A percentile compares a stretch with the other conserved stretches of the same genome.
These are phyloP conservation scores for Drosophila carrolli DNA, from an alignment of 1,140 invertebrate genomes.

Conservation along the genomic window DNA sequence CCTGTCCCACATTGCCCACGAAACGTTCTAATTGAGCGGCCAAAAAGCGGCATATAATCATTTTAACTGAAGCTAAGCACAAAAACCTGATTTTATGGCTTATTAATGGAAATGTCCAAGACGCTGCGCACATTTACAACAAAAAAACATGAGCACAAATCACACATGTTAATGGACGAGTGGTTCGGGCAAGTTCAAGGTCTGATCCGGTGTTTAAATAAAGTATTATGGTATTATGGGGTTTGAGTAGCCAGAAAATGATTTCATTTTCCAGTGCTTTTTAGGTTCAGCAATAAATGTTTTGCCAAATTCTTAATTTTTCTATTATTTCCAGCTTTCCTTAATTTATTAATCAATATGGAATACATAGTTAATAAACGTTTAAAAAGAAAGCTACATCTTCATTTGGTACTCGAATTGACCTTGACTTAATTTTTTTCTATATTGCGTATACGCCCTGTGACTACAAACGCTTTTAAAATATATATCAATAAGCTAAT, in stretches of 20 bases:
- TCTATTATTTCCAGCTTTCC: no score
- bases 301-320: no score
- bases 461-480: no score
- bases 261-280: no score
- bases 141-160: conserved; percentile 15
- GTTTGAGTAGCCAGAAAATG: no score
- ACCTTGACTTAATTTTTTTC: no score
- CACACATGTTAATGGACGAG: conserved; percentile 13
- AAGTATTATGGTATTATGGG: not conserved
- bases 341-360: no score
- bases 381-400: no score
- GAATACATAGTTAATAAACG: no score
- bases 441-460: conserved; percentile 1
- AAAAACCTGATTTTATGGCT: conserved; percentile 43
- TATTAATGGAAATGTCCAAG: conserved; percentile 46
- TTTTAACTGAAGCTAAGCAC: conserved; percentile 3
- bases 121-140: conserved; percentile 12
- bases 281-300: no score
- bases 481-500: no score
- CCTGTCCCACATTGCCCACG: conserved; percentile 28
- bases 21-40: conserved; percentile 27
- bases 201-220: not conserved
- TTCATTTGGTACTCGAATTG: no score
- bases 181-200: conserved; percentile 49
- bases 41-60: conserved; percentile 1